Evolutionary conservation across 2,888 invertebrate species (phyloP).

Genomic region (Gisinianus flammeolus): DNA sequence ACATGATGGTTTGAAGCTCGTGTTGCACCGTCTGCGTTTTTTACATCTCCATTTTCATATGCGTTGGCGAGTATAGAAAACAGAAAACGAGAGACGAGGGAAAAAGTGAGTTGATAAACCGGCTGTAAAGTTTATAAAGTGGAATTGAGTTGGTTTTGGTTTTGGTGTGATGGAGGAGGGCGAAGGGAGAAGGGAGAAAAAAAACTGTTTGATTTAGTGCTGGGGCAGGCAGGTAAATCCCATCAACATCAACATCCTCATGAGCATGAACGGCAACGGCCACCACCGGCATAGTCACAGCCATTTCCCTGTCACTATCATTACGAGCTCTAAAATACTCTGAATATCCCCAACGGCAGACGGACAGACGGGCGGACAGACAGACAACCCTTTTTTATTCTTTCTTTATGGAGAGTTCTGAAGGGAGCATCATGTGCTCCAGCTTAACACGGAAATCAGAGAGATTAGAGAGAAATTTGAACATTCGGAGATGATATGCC

Average conservation of each 20-base stretch:
- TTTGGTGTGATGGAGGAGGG: no score
- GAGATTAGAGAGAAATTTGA: background rate
- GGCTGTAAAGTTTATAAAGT: background rate
- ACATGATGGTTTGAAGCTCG: background rate
- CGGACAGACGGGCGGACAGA: background rate
- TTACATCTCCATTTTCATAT: background rate
- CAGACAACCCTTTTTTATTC: no score
- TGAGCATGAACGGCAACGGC: background rate
- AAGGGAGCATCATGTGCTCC: background rate
- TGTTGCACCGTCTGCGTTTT: background rate
- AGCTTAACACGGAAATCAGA: background rate
- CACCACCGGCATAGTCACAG: background rate
- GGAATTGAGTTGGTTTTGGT: slow-evolving; percentile 22
- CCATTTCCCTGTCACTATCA: background rate
- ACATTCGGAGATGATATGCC: background rate
- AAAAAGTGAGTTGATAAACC: background rate
- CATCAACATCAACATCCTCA: slow-evolving; percentile 1
- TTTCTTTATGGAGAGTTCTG: background rate
- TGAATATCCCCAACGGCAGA: background rate
- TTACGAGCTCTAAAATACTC: background rate
- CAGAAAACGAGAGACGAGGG: background rate
- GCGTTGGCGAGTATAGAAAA: background rate
- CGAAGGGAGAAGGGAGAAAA: background rate
- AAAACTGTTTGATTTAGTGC: slow-evolving; percentile 17
- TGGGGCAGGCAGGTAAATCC: slow-evolving; percentile 17